These are phyloP conservation scores for Dysmachus trigonus DNA, from an alignment of 2,888 invertebrate species.

Conservation along the genomic window DNA sequence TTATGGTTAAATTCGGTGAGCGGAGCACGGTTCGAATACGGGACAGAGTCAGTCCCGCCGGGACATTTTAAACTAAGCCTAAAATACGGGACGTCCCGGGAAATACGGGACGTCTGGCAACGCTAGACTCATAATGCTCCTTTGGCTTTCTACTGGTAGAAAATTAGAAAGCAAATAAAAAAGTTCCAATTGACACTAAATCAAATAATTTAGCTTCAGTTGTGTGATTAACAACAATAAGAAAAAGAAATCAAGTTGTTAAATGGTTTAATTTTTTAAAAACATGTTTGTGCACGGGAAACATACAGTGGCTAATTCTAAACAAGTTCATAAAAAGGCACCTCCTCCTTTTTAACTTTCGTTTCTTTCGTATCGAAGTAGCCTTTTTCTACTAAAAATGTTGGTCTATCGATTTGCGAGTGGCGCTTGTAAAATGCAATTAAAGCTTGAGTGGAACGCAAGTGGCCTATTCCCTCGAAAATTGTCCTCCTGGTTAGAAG, in stretches of 20 bases:
- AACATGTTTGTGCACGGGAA: background rate
- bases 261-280: background rate
- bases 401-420: constrained; percentile 56
- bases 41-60: no score
- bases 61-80: no score
- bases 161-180: no score
- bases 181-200: no score
- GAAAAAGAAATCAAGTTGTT: background rate
- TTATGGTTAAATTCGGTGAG: no score
- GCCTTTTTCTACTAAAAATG: constrained; percentile 57
- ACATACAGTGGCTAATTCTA: background rate
- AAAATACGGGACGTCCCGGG: no score
- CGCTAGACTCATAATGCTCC: no score
- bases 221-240: no score
- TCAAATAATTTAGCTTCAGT: no score
- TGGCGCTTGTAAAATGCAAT: constrained; percentile 58
- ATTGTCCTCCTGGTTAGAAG: constrained; percentile 58
- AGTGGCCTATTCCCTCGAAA: constrained; percentile 62
- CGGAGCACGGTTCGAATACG: no score
- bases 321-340: constrained; percentile 60
- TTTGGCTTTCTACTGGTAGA: no score
- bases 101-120: no score
- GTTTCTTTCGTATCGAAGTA: constrained; percentile 53
- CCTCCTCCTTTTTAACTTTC: constrained; percentile 52
- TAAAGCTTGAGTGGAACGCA: constrained; percentile 59